A percentile compares a stretch with the other conserved stretches of the same genome.
Conservation (phyloP, 2,113 vertebrate genomes). For the Tachuris rubrigastra region DNA sequence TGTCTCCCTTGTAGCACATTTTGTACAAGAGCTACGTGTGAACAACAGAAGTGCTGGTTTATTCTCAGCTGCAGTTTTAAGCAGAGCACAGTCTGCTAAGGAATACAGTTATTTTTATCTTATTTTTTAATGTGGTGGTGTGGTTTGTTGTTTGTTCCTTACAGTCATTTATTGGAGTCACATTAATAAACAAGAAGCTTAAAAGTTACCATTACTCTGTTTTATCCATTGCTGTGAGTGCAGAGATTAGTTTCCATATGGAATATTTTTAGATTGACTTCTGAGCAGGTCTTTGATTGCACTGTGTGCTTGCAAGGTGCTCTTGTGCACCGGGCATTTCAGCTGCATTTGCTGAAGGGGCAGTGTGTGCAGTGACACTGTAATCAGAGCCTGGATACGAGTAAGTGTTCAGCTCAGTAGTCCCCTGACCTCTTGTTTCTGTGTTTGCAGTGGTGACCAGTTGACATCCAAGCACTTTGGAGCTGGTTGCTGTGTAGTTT, state of each 20-base stretch:
- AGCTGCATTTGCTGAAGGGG: not conserved
- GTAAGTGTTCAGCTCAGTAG: not conserved
- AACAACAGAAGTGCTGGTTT: not conserved
- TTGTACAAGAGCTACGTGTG: not conserved
- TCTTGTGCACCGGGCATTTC: not conserved
- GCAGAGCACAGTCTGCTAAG: not conserved
- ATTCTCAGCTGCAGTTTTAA: not conserved
- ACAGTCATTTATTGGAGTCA: not conserved
- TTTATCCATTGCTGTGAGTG: not conserved
- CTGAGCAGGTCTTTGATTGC: not conserved
- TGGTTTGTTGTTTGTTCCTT: not conserved
- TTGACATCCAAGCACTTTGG: not conserved
- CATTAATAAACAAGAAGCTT: not conserved
- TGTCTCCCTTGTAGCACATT: not conserved
- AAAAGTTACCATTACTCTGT: not conserved
- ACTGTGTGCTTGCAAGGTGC: not conserved
- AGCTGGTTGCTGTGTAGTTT: not conserved
- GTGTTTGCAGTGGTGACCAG: fast-evolving
- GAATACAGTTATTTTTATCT: not conserved
- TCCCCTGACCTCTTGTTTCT: not conserved
- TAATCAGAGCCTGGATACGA: not conserved
- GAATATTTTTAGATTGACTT: not conserved
- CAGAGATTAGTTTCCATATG: not conserved
- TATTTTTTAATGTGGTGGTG: not conserved
- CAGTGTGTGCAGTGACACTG: fast-evolving